A percentile compares a stretch with the other conserved stretches of the same genome.
phyloP scores from a whole-genome alignment of 2,113 vertebrate genomes.

The Parus major region DNA sequence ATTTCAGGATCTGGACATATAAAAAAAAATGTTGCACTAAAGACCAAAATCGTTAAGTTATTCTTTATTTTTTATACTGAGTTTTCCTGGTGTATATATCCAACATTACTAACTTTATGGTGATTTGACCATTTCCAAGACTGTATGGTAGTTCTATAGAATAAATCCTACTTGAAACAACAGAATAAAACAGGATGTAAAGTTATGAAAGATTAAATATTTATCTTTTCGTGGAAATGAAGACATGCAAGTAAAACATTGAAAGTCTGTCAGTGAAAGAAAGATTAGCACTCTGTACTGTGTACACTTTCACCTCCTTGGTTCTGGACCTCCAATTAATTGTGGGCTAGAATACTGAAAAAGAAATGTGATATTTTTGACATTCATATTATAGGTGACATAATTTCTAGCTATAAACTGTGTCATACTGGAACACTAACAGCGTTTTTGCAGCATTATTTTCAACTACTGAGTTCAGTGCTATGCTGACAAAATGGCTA shows the following conservation, averaged over 20 bases:
- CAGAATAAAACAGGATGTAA: neutral
- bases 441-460: neutral
- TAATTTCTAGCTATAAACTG: neutral
- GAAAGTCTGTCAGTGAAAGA: neutral
- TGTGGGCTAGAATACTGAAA: neutral
- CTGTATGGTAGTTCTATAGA: neutral
- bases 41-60: slow-evolving; percentile 74
- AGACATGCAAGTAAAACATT: neutral
- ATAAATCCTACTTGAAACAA: neutral
- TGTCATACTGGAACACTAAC: neutral
- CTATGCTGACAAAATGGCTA: slow-evolving; percentile 11
- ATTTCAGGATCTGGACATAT: slow-evolving; percentile 55
- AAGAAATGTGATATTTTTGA: neutral
- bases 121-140: slow-evolving; percentile 60
- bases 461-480: neutral
- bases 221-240: neutral
- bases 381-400: neutral
- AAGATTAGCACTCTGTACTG: neutral
- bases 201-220: neutral
- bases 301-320: neutral
- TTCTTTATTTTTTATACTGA: slow-evolving; percentile 80
- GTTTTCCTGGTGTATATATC: slow-evolving; percentile 73
- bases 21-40: slow-evolving; percentile 75
- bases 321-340: neutral
- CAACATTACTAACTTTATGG: slow-evolving; percentile 70